Percentiles rank a stretch among this genome's conserved stretches.
These are phyloP conservation scores for Endotricha flammealis DNA, from an alignment of 2,888 invertebrate species.

Conservation along the genomic window DNA sequence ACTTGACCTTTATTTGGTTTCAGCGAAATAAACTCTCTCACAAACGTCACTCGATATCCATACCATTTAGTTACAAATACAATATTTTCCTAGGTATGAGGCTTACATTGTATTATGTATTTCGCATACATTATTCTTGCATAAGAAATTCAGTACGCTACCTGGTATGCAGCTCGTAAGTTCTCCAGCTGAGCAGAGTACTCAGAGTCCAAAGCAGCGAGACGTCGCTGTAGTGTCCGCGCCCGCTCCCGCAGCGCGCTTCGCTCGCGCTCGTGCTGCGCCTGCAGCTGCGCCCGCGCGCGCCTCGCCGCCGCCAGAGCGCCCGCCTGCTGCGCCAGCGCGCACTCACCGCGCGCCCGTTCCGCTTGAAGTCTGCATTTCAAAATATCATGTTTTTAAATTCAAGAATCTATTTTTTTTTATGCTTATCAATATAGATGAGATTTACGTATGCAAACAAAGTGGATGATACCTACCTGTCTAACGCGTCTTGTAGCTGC, in stretches of 20 bases:
- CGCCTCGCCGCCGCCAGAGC: conserved; percentile 66
- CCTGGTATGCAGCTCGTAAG: conserved; percentile 85
- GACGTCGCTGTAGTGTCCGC: conserved; percentile 82
- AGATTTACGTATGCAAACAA: too few relatives aligned
- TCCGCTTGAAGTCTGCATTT: conserved; percentile 57
- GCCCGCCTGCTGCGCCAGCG: conserved; percentile 60
- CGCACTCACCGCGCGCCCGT: conserved; percentile 57
- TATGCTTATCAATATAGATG: too few relatives aligned
- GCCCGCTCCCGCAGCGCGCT: conserved; percentile 83
- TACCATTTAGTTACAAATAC: too few relatives aligned
- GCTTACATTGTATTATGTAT: too few relatives aligned
- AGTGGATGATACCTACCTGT: conserved; percentile 47
- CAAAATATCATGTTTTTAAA: too few relatives aligned
- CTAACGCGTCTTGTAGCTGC: conserved; percentile 74
- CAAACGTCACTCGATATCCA: too few relatives aligned
- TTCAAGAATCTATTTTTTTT: too few relatives aligned
- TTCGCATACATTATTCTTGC: too few relatives aligned
- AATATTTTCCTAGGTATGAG: too few relatives aligned
- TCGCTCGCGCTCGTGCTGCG: conserved; percentile 77
- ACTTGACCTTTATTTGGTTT: too few relatives aligned
- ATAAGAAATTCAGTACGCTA: too few relatives aligned
- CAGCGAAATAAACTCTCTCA: too few relatives aligned
- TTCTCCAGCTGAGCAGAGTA: conserved; percentile 90
- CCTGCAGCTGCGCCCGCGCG: conserved; percentile 60
- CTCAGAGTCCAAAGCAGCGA: conserved; percentile 88